A percentile compares a stretch with the other conserved stretches of the same genome.
These are phyloP conservation scores for Pseudopodoces humilis DNA, from an alignment of 2,113 vertebrate genomes.

Conservation along the genomic window DNA sequence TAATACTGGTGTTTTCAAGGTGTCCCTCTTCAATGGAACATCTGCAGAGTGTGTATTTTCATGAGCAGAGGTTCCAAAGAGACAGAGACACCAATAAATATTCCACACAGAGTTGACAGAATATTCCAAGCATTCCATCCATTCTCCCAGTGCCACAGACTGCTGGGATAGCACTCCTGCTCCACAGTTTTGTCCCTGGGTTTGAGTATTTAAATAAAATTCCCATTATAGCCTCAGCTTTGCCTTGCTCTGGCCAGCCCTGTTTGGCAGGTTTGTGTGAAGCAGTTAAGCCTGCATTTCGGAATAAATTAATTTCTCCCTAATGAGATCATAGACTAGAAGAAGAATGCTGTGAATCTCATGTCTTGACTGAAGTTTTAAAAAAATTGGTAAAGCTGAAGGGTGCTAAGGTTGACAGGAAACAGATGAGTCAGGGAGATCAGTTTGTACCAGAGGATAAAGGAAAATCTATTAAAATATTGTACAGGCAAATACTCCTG, in stretches of 20 bases:
- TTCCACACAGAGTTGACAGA: background rate
- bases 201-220: background rate
- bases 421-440: background rate
- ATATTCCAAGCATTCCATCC: background rate
- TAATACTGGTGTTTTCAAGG: background rate
- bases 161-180: background rate
- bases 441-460: background rate
- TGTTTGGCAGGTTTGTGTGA: background rate
- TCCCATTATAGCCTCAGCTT: background rate
- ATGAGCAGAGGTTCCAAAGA: background rate
- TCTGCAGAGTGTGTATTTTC: background rate
- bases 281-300: background rate
- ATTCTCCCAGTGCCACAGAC: background rate
- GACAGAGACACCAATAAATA: background rate
- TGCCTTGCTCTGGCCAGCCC: background rate
- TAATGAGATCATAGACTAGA: background rate
- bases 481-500: background rate
- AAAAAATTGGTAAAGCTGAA: background rate
- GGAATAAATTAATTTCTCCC: background rate
- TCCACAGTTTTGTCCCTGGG: background rate
- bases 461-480: background rate
- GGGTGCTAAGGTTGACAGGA: background rate
- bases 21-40: background rate
- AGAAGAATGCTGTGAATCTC: background rate
- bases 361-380: background rate